Conservation (phyloP, 2,797 vertebrate species). For the Tragelaphus eurycerus region DNA sequence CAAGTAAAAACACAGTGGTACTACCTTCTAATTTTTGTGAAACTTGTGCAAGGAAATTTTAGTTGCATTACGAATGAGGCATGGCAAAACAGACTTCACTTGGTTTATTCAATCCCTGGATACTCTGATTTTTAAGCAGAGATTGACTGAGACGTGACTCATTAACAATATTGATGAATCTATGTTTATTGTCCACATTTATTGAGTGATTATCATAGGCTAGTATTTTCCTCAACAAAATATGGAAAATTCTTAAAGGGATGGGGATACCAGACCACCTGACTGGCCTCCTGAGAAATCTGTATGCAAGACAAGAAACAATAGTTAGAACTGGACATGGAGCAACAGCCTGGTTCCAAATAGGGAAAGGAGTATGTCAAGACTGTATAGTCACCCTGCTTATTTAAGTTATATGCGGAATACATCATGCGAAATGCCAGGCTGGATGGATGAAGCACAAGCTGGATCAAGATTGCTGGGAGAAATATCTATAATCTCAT, state of each 20-base stretch:
- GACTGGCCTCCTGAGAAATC: background rate
- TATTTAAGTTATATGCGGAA: background rate
- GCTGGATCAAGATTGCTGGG: background rate
- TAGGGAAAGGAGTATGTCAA: background rate
- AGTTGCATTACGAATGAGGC: background rate
- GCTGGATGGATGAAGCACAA: background rate
- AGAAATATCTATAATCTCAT: background rate
- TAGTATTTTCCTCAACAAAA: background rate
- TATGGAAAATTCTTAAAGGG: background rate
- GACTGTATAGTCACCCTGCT: background rate
- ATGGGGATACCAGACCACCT: background rate
- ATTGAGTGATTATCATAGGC: background rate
- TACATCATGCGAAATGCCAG: fast-evolving
- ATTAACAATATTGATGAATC: background rate
- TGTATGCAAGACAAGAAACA: background rate
- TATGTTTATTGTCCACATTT: background rate
- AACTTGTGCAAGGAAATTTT: background rate
- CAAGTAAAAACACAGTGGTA: background rate
- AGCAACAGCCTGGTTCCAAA: background rate
- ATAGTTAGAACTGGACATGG: background rate
- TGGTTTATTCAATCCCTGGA: background rate
- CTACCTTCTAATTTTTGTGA: background rate
- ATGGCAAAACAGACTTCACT: background rate
- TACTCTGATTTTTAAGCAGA: background rate
- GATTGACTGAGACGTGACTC: background rate